Evolutionary conservation across 2,888 invertebrate species (phyloP).

Genomic region (Catocala fraxini): DNA sequence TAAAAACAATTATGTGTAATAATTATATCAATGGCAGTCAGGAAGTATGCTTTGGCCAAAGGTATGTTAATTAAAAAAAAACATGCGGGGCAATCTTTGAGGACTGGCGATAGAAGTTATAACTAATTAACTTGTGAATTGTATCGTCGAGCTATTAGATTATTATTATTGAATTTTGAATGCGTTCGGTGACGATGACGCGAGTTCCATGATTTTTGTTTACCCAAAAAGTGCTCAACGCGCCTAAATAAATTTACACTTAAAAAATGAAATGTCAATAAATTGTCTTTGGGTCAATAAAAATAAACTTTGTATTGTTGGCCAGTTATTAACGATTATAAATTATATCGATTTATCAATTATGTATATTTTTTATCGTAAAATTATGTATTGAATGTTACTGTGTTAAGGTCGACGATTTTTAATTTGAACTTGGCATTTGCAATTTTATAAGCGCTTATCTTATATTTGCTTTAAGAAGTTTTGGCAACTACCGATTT

Average conservation of each 20-base stretch:
- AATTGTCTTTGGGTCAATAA: conserved; percentile 11
- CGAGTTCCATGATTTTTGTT: too few relatives aligned
- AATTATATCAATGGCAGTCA: conserved; percentile 26
- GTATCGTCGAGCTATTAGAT: too few relatives aligned
- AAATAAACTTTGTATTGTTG: conserved; percentile 3
- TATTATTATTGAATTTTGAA: too few relatives aligned
- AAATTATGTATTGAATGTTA: conserved; percentile 39
- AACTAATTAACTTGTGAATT: too few relatives aligned
- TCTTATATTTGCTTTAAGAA: conserved; percentile 40
- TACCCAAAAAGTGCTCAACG: too few relatives aligned
- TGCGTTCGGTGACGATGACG: too few relatives aligned
- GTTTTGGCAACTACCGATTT: conserved; percentile 35
- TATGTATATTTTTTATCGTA: conserved; percentile 23
- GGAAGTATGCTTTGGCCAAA: conserved; percentile 32
- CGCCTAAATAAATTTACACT: too few relatives aligned
- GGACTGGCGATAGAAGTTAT: too few relatives aligned
- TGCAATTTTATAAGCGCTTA: conserved; percentile 35
- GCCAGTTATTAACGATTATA: conserved; percentile 8
- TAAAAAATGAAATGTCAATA: conserved; percentile 14
- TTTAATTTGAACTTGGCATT: conserved; percentile 50
- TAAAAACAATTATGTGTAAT: conserved; percentile 40
- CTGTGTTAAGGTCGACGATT: conserved; percentile 53
- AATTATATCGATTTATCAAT: conserved; percentile 26
- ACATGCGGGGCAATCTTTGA: too few relatives aligned
- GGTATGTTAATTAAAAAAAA: conserved; percentile 18